Base-by-base conservation (phyloP, 2,888 invertebrate genomes). In the Chorisops tibialis region DNA sequence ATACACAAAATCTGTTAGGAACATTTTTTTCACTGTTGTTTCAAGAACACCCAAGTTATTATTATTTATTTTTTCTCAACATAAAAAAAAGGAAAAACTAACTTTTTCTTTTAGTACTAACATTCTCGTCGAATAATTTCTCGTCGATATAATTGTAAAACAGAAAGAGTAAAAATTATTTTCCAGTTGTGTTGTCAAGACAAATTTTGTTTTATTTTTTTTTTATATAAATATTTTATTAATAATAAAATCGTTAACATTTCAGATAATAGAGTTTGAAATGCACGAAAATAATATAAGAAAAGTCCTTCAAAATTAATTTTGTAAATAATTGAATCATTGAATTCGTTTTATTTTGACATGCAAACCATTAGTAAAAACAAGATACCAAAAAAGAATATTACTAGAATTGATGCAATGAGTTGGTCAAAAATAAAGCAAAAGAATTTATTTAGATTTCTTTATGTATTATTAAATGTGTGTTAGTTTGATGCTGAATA, bases 151-250 rank as follows among this genome's bases (percentile, higher is more conserved):
- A 30, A 30, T 9, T 30, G 5, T 7, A 30, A 30, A 30, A 30
- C 30, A 30, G 30, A 30, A 30, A 30, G 30, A 41, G 12, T 41
- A 41, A 14, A n/a, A 63, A 65, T 60, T 56, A 62, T 62, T 64
- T 67, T 68, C 66, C 66, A 67, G 67, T 67, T 67, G 67, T 67
- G 66, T 68, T 67, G 66, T 65, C 64, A 64, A 61, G 64, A 62
- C 63, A 51, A 51, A 48, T 61, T 51, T 66, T 45, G 37, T 41
- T 60, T 58, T 61, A 63, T 61, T 16, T 50, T 50, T 50, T 35
- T 22, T 22, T 48, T 9, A 16, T 18, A 45, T 9, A 45, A 18
- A 48, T 54, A 41, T 54, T 41, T 37, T 18, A 39, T 54, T 54
- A n/a, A 30, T 54, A 22, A 18, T 41, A 54, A 41, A 18, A 41